Base-by-base conservation (phyloP, 2,113 vertebrate genomes). In the Vulpes lagopus region DNA sequence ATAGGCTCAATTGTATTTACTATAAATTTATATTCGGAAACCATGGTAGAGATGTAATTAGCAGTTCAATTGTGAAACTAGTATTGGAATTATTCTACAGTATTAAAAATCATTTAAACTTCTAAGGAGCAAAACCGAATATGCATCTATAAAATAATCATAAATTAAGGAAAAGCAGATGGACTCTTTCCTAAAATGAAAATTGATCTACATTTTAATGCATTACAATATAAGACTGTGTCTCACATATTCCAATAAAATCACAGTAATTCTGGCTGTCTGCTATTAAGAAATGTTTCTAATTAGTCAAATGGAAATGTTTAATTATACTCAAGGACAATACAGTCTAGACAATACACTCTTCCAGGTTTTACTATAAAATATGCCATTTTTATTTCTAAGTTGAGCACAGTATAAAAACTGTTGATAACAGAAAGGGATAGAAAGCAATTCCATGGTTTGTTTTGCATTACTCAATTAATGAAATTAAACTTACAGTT, bases 121-220 rank as follows among this genome's bases (percentile, higher is more conserved):
- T 95, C 76, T 67, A 87, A 73, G 86, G 81, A 90, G 81, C 38
- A 87, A 92, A 79, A 96, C 51, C 23, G 92, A 95, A 88, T 57
- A 65, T 88, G 64, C 15, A 12, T 69, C 35, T 92, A 79, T 87
- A 82, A 64, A 89, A 27, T 65, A 83, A 87, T 83, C 20, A 89
- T 22, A 94, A 89, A 71, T 65, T 79, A 62, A 84, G 4, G 35
- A 59, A 93, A 87, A 64, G 8, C 60, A 96, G 92, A 95, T 55
- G 17, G 35, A 81, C 8, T 95, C 25, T 67, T 65, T 65, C 79
- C 82, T 96, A 97, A 97, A 96, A 97, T 80, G 35, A 89, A 94
- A 80, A 93, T 0, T 57, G 19, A 60, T 64, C 83, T 93, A 43
- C 3, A 89, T 82, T 51, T 71, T 43, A 80, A 49, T 55, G 35